Conservation (phyloP, 2,797 vertebrate species). For the Cetoscarus ocellatus region DNA sequence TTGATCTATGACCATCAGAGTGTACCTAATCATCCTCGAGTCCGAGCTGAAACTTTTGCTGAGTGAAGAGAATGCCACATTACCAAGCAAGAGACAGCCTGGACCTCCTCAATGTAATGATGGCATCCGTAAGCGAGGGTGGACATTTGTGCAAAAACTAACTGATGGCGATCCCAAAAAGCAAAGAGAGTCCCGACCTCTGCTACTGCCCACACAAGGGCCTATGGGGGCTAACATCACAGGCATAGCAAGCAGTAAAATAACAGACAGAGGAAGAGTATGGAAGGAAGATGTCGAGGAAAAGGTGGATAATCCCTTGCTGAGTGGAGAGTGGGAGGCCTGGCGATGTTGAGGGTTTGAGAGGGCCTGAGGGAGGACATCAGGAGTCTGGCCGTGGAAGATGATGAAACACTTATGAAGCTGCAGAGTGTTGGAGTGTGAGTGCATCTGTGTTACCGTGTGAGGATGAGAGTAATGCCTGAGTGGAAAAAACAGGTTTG, state of each 20-base stretch:
- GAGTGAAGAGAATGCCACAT: too few relatives aligned
- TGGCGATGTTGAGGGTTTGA: conserved; percentile 42
- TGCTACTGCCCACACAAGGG: too few relatives aligned
- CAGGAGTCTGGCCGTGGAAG: conserved; percentile 44
- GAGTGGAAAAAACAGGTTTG: too few relatives aligned
- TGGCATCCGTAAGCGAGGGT: too few relatives aligned
- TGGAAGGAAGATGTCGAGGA: conserved; percentile 37
- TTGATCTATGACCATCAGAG: too few relatives aligned
- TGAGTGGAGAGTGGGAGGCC: conserved; percentile 58
- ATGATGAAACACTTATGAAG: conserved; percentile 44
- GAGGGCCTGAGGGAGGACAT: conserved; percentile 57
- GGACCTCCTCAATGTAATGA: too few relatives aligned
- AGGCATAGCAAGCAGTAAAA: conserved; percentile 19
- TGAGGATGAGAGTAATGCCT: not conserved
- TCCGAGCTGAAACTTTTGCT: too few relatives aligned
- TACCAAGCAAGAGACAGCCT: too few relatives aligned
- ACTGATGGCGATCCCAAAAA: too few relatives aligned
- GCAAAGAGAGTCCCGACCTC: too few relatives aligned
- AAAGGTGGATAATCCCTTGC: conserved; percentile 59
- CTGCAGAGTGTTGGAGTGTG: not conserved
- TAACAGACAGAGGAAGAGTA: conserved; percentile 9
- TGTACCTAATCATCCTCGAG: too few relatives aligned
- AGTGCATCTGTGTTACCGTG: not conserved
- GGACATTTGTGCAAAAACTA: too few relatives aligned
- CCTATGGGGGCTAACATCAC: conserved; percentile 15